These are phyloP conservation scores for Carollia perspicillata DNA, from an alignment of 2,113 vertebrate genomes.

Conservation along the genomic window DNA sequence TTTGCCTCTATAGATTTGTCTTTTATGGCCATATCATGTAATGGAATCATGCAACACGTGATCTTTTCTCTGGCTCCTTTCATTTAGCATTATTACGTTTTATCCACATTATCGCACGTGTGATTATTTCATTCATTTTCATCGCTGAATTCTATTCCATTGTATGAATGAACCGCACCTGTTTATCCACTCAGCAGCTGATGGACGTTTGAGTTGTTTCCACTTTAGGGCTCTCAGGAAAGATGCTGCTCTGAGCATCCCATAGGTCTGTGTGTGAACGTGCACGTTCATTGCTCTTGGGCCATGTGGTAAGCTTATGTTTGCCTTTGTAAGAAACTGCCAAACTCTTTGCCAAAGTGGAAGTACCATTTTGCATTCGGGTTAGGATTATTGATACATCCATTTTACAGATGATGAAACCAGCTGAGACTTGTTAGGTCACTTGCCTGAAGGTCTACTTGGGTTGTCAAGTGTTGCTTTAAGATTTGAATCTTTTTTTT, in stretches of 20 bases:
- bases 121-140: too few relatives aligned
- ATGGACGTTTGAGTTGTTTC: too few relatives aligned
- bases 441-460: background rate
- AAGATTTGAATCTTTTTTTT: background rate
- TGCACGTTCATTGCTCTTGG: background rate
- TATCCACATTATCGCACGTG: too few relatives aligned
- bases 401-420: background rate
- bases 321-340: background rate
- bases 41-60: background rate
- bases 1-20: background rate
- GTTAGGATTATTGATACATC: background rate
- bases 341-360: background rate
- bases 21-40: background rate
- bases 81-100: too few relatives aligned
- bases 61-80: too few relatives aligned
- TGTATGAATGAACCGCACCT: too few relatives aligned
- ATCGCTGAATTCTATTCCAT: too few relatives aligned
- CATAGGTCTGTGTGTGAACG: background rate
- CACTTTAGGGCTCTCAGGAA: background rate
- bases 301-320: background rate
- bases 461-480: background rate
- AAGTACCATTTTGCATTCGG: background rate
- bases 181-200: too few relatives aligned
- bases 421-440: background rate
- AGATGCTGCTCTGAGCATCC: background rate